Evolutionary conservation across 2,797 vertebrate genomes (phyloP).

Genomic region (Tympanoctomys barrerae): DNA sequence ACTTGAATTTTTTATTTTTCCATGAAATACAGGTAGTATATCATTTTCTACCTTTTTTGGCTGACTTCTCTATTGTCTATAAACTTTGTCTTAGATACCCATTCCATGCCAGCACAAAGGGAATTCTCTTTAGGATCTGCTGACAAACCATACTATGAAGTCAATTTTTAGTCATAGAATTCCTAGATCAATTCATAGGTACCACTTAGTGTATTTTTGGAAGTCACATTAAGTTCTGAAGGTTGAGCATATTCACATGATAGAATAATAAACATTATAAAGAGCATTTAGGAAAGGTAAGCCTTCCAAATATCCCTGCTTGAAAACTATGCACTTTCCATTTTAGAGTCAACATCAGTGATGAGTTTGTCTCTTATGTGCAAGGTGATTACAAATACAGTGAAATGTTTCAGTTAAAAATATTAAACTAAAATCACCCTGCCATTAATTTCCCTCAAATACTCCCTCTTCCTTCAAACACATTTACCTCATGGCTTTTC

Average conservation of each 20-base stretch:
- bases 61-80: background rate
- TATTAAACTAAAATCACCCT: background rate
- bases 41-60: conserved; percentile 44
- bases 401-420: background rate
- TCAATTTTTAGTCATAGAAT: conserved; percentile 17
- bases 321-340: background rate
- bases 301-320: background rate
- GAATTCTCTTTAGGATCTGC: background rate
- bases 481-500: background rate
- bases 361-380: background rate
- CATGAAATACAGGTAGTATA: background rate
- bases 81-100: background rate
- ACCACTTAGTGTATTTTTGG: background rate
- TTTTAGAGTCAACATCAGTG: background rate
- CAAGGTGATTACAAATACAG: background rate
- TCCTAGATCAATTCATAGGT: background rate
- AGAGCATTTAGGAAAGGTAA: conserved; percentile 16
- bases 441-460: background rate
- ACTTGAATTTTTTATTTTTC: background rate
- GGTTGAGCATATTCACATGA: background rate
- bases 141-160: background rate
- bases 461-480: background rate
- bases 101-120: background rate
- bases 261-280: conserved; percentile 9
- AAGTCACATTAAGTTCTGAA: conserved; percentile 41